Base-by-base conservation (phyloP, 2,113 vertebrate genomes). In the Scomber scombrus region DNA sequence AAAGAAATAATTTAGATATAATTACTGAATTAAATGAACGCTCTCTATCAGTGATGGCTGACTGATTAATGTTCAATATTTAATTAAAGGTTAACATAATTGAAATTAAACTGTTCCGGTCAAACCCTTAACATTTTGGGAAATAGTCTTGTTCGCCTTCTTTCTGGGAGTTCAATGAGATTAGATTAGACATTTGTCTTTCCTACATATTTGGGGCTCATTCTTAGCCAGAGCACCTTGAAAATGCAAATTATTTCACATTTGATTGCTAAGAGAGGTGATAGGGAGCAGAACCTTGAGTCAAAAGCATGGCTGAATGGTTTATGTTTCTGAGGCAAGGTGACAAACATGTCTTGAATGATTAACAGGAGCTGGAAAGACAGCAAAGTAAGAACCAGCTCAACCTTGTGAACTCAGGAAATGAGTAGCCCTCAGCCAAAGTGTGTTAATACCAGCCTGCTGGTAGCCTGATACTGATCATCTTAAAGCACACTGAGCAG, bases 351-450 rank as follows among this genome's bases (percentile, higher is more conserved):
- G 63, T 26, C 12, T 16, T 50, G 60, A 71, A 67, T 64, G 64
- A 80, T 67, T n/a, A 71, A 40, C 49, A 29, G 26, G n/a, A 6
- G 43, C 1, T 43, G 5, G 2, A 23, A 54, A 15, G 1, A 4
- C 5, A 50, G 15, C 29, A 34, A 15, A 72, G 66, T 47, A n/a
- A 58, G 46, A 61, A 58, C 57, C 72, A 14, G 55, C n/a, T 13
- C 29, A 14, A 10, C 55, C 56, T 46, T 56, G 60, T 73, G 58
- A 82, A 50, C 71, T 65, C 70, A 10, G 51, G 71, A 81, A 74
- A 75, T 71, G 50, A 83, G 64, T 16, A 6, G 56, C 70, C 69
- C 56, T 76, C 47, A 68, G 76, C 29, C 65, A 23, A 60, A 81
- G 54, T 45, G 13, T 11, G 23, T 69, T 51, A 43, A 74, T 55